Conservation (phyloP, 1,140 invertebrate genomes). For the Anthonomus grandis region DNA sequence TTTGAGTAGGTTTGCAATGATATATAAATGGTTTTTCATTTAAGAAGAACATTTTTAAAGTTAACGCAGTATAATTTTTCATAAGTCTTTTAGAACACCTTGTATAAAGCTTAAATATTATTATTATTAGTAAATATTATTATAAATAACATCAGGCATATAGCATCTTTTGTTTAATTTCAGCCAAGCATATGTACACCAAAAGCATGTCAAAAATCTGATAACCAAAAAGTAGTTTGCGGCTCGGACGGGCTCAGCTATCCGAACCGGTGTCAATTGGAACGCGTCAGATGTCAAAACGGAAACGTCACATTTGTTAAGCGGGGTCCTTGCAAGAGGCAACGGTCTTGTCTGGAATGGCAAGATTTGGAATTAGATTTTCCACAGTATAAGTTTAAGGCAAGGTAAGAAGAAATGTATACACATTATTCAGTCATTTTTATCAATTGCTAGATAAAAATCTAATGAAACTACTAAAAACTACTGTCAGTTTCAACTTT, state of each 20-base stretch:
- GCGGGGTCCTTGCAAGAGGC: conserved; percentile 61
- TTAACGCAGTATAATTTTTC: too few species aligned
- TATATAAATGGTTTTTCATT: too few species aligned
- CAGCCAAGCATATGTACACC: conserved; percentile 32
- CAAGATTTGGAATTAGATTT: conserved; percentile 16
- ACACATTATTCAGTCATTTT: too few species aligned
- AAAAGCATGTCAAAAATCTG: conserved; percentile 40
- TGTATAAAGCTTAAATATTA: too few species aligned
- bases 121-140: too few species aligned
- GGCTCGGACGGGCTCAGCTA: conserved; percentile 79
- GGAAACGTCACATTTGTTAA: conserved; percentile 67
- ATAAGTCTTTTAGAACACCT: too few species aligned
- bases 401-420: conserved; percentile 15
- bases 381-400: conserved; percentile 18
- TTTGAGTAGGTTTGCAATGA: too few species aligned
- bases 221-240: conserved; percentile 60
- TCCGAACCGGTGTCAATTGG: conserved; percentile 70
- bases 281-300: conserved; percentile 66
- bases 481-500: too few species aligned
- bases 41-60: too few species aligned
- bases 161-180: conserved; percentile 1
- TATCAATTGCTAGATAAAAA: too few species aligned
- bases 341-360: conserved; percentile 36
- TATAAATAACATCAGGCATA: too few species aligned
- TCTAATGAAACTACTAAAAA: too few species aligned